phyloP scores from a whole-genome alignment of 2,888 invertebrate genomes.

The Diarsia brunnea region DNA sequence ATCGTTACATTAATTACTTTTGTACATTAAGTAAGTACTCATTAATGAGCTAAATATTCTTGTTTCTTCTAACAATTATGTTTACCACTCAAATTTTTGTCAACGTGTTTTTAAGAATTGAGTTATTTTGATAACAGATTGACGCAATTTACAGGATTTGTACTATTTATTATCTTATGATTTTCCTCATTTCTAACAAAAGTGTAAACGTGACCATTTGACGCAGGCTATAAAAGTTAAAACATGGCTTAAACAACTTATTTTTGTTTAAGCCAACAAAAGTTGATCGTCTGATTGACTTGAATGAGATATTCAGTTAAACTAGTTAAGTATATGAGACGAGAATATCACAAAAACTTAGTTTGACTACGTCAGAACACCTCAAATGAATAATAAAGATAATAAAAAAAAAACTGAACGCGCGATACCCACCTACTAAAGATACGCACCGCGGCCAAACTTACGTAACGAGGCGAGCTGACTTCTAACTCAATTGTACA shows the following conservation, averaged over 20 bases:
- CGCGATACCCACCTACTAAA: slow-evolving; percentile 50
- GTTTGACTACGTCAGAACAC: slow-evolving; percentile 43
- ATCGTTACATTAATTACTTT: slow-evolving; percentile 46
- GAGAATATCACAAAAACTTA: slow-evolving; percentile 39
- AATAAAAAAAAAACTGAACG: slow-evolving; percentile 42
- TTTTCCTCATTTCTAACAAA: neutral
- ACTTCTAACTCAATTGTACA: slow-evolving; percentile 64
- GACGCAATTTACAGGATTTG: neutral
- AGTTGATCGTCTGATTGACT: slow-evolving; percentile 5
- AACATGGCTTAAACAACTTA: no score
- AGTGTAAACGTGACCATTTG: neutral
- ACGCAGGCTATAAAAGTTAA: neutral
- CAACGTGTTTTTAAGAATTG: neutral
- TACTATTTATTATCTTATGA: neutral
- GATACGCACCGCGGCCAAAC: slow-evolving; percentile 59
- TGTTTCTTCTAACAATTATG: slow-evolving; percentile 10
- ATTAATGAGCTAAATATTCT: slow-evolving; percentile 31
- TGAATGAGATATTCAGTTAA: slow-evolving; percentile 12
- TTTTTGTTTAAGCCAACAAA: no score
- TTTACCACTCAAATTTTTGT: neutral
- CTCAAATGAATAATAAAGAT: slow-evolving; percentile 56
- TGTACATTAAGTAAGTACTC: neutral
- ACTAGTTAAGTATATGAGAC: slow-evolving; percentile 22
- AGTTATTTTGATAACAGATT: neutral
- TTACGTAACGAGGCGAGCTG: slow-evolving; percentile 59